Evolutionary conservation across 2,888 invertebrate genomes (phyloP), one percentile per base, ranked within the genome.

Genomic region (Matsumyia berberina): DNA sequence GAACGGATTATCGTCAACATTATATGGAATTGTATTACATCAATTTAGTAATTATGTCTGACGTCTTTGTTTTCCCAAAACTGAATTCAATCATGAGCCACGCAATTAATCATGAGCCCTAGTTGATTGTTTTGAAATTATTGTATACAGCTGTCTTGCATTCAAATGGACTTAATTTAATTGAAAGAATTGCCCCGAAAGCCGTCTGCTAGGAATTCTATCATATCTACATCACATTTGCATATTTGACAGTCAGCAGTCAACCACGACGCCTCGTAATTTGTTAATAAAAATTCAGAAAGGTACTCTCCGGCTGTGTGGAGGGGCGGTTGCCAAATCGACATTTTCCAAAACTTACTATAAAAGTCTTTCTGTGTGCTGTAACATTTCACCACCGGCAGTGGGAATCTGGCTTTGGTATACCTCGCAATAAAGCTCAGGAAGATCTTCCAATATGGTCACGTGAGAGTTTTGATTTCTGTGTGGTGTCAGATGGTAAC

Each of bases 231-330:
- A 37, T 29, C 8, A 0, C 6, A 51, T 51, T 24, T 33, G 31
- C 19, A 44, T 44, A 66, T 29, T n/a, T 51, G 1, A 58, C 66
- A 77, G 58, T 44, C 15, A 57, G 49, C 46, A 15, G 55, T 33
- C 31, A 44, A 69, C 39, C 42, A 33, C 31, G 8, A 6, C 33
- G 58, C 24, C 24, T 24, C n/a, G 72, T 82, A 82, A 82, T 82
- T 39, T 55, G 82, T 31, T 29, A 66, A 82, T 82, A 78, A 67
- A 82, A 49, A 73, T 82, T 72, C 82, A 67, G 60, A 12, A 44
- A 46, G 66, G 58, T 39, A 37, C 15, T 42, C 7, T n/a, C 12
- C 17, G 35, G 12, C 8, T 31, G n/a, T n/a, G 15, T 53, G 44
- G 58, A 19, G 31, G 60, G 51, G 42, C 19, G 29, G 8, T 67